Base-by-base conservation (phyloP, 1,140 invertebrate genomes). In the Tetramorium simillimum region DNA sequence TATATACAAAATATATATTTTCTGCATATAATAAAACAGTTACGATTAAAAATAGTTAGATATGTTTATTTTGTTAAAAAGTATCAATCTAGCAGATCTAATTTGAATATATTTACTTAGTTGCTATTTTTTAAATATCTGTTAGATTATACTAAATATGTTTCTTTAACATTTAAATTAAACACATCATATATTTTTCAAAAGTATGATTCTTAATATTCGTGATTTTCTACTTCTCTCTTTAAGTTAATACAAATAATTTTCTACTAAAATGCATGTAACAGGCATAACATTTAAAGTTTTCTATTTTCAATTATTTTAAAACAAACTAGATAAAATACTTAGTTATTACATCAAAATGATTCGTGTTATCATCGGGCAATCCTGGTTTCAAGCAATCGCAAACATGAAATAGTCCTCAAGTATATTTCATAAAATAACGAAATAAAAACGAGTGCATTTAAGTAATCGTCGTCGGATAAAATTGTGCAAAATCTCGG, bases 201-300 rank as follows among this genome's bases (percentile, higher is more conserved):
- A 46, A 49, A 72, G 4, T 9, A 53, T 21, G 14, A 56, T 73
- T 53, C 9, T 72, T 14, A 56, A 21, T n/a, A 37, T 56, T 73
- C 4, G 9, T 56, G 37, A 12, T 37, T 33, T 72, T 0, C 46
- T 73, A 73, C 10, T 56, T 0, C 4, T 21, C 37, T 73, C 9
- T 43, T 75, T 58, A 43, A 75, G 51, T 3, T 37, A 37, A 40
- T 24, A 58, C 14, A 58, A 75, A 75, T 75, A 18, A 73, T 37
- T 56, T 16, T 56, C 4, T 33, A 33, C 1, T 69, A 24, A 69
- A 69, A 24, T 56, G 1, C 6, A 5, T n/a, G 6, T n/a, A 40
- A 18, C 12, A 16, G 14, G 33, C 3, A 40, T 16, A 14, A 75
- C 12, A 73, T 40, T 1, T 75, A 58, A 40, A 56, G 9, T 58